Conservation (phyloP, 1,140 invertebrate species). For the Pachypeltis micranthus region DNA sequence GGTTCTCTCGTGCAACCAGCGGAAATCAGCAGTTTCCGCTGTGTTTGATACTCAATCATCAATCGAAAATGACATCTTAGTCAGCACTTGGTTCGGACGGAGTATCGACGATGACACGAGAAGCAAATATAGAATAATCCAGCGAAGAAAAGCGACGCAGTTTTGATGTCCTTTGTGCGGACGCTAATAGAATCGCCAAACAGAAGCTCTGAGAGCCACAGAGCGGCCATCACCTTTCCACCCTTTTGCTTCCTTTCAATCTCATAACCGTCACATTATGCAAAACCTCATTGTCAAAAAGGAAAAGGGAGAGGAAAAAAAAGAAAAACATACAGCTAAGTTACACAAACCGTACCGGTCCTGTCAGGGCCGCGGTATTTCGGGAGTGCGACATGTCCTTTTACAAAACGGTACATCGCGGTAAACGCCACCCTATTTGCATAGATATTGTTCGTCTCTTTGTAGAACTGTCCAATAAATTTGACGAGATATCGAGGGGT, state of each 20-base stretch:
- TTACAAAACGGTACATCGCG: constrained; percentile 15
- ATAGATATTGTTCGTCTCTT: constrained; percentile 10
- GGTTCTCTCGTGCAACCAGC: too few relatives aligned
- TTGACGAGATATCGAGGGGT: constrained; percentile 14
- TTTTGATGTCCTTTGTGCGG: too few relatives aligned
- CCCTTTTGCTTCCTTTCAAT: too few relatives aligned
- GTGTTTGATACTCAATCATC: too few relatives aligned
- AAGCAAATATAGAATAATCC: too few relatives aligned
- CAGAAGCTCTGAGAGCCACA: too few relatives aligned
- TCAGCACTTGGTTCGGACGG: too few relatives aligned
- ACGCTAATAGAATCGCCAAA: background rate
- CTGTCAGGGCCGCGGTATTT: background rate
- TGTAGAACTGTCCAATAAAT: constrained; percentile 15
- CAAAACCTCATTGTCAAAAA: constrained; percentile 1
- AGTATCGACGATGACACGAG: too few relatives aligned
- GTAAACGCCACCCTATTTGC: background rate
- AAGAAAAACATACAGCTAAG: constrained; percentile 1
- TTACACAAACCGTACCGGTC: background rate
- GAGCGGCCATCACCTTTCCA: background rate
- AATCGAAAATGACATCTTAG: too few relatives aligned
- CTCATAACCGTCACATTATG: background rate
- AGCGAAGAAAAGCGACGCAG: too few relatives aligned
- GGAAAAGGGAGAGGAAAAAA: too few relatives aligned
- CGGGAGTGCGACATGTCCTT: background rate
- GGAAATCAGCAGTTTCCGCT: too few relatives aligned